Percentiles rank a stretch among this genome's conserved stretches.
These are phyloP conservation scores for Elmis aenea DNA, from an alignment of 2,888 invertebrate genomes.

Conservation along the genomic window DNA sequence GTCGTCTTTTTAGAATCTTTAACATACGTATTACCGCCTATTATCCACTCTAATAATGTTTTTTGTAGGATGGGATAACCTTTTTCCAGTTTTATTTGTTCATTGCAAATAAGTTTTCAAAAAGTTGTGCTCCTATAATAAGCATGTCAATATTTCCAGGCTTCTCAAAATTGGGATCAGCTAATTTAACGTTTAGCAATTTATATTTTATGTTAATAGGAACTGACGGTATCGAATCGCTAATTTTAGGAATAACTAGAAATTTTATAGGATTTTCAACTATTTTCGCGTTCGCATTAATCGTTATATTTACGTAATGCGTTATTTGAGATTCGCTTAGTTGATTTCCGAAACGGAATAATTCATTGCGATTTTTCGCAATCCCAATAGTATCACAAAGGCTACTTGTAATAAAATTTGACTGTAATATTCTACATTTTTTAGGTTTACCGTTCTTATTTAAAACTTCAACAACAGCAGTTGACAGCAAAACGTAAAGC, in stretches of 20 bases:
- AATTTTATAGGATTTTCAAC: constrained; percentile 8
- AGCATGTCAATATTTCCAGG: constrained; percentile 7
- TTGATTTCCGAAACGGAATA: constrained; percentile 12
- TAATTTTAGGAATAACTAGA: constrained; percentile 12
- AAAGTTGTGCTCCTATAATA: constrained; percentile 10
- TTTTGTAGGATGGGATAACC: constrained; percentile 8
- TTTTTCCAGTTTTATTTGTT: constrained; percentile 9
- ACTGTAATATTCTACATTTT: constrained; percentile 9
- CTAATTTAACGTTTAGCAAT: constrained; percentile 8
- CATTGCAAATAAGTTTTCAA: constrained; percentile 5
- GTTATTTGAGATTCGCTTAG: constrained; percentile 2
- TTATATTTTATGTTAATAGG: neutral
- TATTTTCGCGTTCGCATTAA: constrained; percentile 8
- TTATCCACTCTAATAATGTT: constrained; percentile 11
- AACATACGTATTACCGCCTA: too few relatives aligned
- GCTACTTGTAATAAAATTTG: constrained; percentile 13
- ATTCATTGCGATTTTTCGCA: constrained; percentile 6
- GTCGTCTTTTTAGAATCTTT: too few relatives aligned
- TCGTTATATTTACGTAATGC: constrained; percentile 3
- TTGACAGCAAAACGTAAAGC: constrained; percentile 12
- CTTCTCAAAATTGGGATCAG: constrained; percentile 8
- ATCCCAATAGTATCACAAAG: constrained; percentile 5
- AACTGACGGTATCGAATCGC: constrained; percentile 5
- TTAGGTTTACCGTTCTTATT: constrained; percentile 1
- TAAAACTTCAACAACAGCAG: constrained; percentile 9